phyloP scores from a whole-genome alignment of 2,888 invertebrate species.

The Chrysolina americana region DNA sequence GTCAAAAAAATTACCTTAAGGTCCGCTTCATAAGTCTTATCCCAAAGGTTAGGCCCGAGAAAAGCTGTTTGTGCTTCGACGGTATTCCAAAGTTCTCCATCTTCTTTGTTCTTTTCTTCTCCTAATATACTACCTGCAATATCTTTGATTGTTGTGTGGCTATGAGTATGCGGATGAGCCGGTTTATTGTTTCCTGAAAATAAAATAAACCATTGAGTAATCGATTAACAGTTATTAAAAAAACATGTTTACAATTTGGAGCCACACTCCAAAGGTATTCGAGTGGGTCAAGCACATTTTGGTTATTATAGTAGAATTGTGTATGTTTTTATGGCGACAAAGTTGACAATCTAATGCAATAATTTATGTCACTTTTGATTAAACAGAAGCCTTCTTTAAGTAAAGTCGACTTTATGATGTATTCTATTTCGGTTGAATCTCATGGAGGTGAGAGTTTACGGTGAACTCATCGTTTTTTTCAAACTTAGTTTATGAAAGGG shows the following conservation, averaged over 20 bases:
- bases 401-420: no score
- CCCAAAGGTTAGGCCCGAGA: slow-evolving; percentile 96
- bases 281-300: no score
- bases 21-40: slow-evolving; percentile 95
- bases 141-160: slow-evolving; percentile 69
- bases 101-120: slow-evolving; percentile 84
- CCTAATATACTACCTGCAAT: slow-evolving; percentile 71
- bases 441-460: no score
- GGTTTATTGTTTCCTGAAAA: slow-evolving; percentile 70
- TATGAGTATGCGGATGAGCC: slow-evolving; percentile 68
- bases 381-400: no score
- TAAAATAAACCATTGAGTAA: slow-evolving; percentile 35
- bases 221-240: neutral
- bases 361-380: no score
- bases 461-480: no score
- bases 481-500: no score
- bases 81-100: slow-evolving; percentile 87
- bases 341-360: no score
- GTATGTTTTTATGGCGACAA: no score
- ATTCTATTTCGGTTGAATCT: no score
- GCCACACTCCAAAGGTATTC: no score
- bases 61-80: slow-evolving; percentile 96
- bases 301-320: no score
- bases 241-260: neutral
- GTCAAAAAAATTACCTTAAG: slow-evolving; percentile 85